phyloP scores from a whole-genome alignment of 92 coral and sea anemone species.

The Siderastrea siderea region DNA sequence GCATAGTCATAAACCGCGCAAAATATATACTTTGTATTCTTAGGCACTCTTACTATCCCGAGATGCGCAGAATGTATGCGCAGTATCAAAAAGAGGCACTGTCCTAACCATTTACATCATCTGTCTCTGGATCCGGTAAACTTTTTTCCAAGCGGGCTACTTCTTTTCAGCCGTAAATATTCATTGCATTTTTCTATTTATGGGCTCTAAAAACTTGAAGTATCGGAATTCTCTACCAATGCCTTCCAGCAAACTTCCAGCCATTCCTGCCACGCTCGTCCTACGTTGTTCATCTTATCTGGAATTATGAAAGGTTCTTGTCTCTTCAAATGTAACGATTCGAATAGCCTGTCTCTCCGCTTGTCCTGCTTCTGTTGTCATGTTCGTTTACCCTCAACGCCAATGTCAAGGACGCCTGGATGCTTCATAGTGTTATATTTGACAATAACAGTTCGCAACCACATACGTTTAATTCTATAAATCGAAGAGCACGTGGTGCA shows the following conservation, averaged over 20 bases:
- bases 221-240: conserved; percentile 67
- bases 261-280: conserved; percentile 75
- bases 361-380: not conserved
- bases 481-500: too few relatives aligned
- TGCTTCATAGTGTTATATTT: too few relatives aligned
- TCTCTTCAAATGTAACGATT: conserved; percentile 32
- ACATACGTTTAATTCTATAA: too few relatives aligned
- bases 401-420: not conserved
- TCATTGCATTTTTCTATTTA: conserved; percentile 71
- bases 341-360: not conserved
- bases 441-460: too few relatives aligned
- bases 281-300: conserved; percentile 36
- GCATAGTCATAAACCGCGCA: too few relatives aligned
- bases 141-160: conserved; percentile 67
- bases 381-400: not conserved
- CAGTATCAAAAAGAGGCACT: too few relatives aligned
- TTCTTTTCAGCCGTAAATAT: conserved; percentile 69
- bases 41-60: too few relatives aligned
- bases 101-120: not conserved
- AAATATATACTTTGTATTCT: too few relatives aligned
- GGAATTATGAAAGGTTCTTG: conserved; percentile 43
- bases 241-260: conserved; percentile 68
- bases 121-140: conserved; percentile 42
- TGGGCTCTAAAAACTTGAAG: conserved; percentile 57
- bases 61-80: too few relatives aligned